Percentiles rank a stretch among this genome's conserved stretches.
Evolutionary conservation across 2,888 invertebrate species (phyloP).

Genomic region (Philereme vetulata): DNA sequence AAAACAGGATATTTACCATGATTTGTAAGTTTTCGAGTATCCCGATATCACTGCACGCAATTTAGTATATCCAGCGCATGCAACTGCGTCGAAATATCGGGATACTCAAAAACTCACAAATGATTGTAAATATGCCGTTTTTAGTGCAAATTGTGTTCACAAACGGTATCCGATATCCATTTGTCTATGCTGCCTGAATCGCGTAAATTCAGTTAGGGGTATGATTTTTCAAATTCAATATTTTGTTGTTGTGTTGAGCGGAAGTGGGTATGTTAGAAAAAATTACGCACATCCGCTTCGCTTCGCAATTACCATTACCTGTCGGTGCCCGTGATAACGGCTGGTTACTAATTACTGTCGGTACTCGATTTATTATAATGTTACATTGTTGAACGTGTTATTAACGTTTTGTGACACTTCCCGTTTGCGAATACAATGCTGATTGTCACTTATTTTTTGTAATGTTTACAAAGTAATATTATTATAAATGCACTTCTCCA

Average conservation of each 20-base stretch:
- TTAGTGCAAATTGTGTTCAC: too few species aligned
- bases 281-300: slow-evolving; percentile 76
- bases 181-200: slow-evolving; percentile 37
- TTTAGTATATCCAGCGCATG: too few species aligned
- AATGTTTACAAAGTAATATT: too few species aligned
- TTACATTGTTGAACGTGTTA: slow-evolving; percentile 23
- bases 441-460: not conserved
- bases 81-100: too few species aligned
- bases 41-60: too few species aligned
- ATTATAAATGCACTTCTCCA: too few species aligned
- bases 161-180: slow-evolving; percentile 2
- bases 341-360: slow-evolving; percentile 58
- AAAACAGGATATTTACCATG: too few species aligned
- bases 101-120: too few species aligned
- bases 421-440: not conserved
- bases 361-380: slow-evolving; percentile 30
- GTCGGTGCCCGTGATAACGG: slow-evolving; percentile 57
- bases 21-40: too few species aligned
- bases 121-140: too few species aligned
- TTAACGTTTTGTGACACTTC: slow-evolving; percentile 25
- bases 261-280: slow-evolving; percentile 79
- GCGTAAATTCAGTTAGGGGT: slow-evolving; percentile 82
- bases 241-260: slow-evolving; percentile 61
- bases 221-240: slow-evolving; percentile 73
- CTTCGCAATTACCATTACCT: slow-evolving; percentile 58